A percentile compares a stretch with the other conserved stretches of the same genome.
phyloP scores from a whole-genome alignment of 2,888 invertebrate genomes.

The Molanna angustata region DNA sequence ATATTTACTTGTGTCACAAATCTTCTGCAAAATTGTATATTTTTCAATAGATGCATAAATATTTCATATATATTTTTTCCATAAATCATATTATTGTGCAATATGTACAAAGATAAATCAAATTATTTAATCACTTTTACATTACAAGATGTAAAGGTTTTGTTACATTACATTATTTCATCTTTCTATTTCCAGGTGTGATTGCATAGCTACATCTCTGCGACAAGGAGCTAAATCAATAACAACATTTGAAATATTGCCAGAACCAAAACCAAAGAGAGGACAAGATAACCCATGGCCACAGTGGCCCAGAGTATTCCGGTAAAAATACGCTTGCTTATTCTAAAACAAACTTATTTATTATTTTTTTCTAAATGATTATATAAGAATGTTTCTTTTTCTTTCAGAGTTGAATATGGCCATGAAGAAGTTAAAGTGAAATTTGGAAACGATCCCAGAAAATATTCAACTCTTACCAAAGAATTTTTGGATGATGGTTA shows the following conservation, averaged over 20 bases:
- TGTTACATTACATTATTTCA: too few species aligned
- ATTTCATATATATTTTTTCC: too few species aligned
- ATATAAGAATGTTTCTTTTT: neutral
- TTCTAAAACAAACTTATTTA: neutral
- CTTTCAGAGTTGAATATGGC: slow-evolving; percentile 84
- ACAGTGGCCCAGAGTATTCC: slow-evolving; percentile 95
- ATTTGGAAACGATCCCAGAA: slow-evolving; percentile 89
- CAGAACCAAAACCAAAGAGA: slow-evolving; percentile 79
- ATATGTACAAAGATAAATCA: too few species aligned
- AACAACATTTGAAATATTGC: slow-evolving; percentile 96
- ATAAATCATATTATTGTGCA: too few species aligned
- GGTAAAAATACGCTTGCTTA: slow-evolving; percentile 42
- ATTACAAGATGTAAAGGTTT: too few species aligned
- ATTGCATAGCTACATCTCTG: slow-evolving; percentile 97
- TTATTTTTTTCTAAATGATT: neutral
- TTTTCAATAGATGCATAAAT: too few species aligned
- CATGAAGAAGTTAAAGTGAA: slow-evolving; percentile 95
- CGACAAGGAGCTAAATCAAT: slow-evolving; percentile 91
- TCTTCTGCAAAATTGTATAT: too few species aligned
- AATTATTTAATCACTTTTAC: too few species aligned
- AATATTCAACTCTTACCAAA: slow-evolving; percentile 91
- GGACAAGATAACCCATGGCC: slow-evolving; percentile 97
- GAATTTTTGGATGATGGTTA: slow-evolving; percentile 91
- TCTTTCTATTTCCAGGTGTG: too few species aligned
- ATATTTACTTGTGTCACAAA: too few species aligned